Evolutionary conservation across 1,140 invertebrate genomes (phyloP).

Genomic region (Notospermus geniculatus): DNA sequence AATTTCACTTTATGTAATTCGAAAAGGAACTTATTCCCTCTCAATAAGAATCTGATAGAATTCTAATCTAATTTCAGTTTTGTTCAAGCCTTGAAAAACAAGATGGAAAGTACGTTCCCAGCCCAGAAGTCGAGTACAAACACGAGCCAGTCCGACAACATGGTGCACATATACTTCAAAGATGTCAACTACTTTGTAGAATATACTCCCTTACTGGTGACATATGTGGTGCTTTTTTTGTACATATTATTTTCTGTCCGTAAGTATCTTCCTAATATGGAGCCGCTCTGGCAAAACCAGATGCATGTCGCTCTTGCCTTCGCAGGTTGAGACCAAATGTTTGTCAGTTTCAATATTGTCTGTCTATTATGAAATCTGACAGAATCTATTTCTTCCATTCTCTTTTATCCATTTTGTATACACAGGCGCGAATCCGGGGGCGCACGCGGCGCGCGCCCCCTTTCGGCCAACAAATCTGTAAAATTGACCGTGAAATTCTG

Average conservation of each 20-base stretch:
- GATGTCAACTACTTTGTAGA: constrained; percentile 79
- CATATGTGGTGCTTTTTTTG: constrained; percentile 81
- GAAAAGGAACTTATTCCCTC: too few species aligned
- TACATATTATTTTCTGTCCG: constrained; percentile 94
- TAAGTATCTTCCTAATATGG: constrained; percentile 59
- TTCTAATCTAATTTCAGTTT: constrained; percentile 63
- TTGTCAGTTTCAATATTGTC: too few species aligned
- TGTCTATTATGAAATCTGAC: too few species aligned
- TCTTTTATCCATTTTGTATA: not conserved
- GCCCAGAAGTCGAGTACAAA: constrained; percentile 50
- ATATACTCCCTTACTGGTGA: constrained; percentile 77
- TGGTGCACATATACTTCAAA: constrained; percentile 59
- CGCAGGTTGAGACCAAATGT: too few species aligned
- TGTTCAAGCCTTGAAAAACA: constrained; percentile 69
- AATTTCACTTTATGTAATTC: too few species aligned
- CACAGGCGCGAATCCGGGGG: too few species aligned
- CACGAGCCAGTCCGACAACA: constrained; percentile 56
- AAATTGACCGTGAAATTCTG: too few species aligned
- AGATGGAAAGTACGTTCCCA: constrained; percentile 71
- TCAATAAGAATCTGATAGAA: too few species aligned
- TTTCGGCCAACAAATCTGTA: too few species aligned
- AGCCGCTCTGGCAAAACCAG: not conserved
- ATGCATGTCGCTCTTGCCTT: too few species aligned
- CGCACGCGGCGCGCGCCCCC: too few species aligned
- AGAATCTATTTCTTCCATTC: not conserved